phyloP scores from a whole-genome alignment of 2,113 vertebrate species.

The Meriones unguiculatus region DNA sequence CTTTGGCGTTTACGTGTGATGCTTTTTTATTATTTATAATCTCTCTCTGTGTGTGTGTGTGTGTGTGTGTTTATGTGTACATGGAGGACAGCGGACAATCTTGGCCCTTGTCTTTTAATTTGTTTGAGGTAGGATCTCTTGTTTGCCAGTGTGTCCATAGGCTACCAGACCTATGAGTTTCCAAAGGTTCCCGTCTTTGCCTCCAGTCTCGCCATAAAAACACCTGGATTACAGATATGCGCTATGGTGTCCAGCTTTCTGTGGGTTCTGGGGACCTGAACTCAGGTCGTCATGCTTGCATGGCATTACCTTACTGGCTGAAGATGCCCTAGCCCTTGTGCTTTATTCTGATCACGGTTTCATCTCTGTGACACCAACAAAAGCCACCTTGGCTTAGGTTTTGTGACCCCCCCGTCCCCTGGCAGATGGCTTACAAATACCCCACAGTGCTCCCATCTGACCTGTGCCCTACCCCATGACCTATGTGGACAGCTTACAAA shows the following conservation, averaged over 20 bases:
- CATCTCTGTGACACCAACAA: not conserved
- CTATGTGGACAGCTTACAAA: not conserved
- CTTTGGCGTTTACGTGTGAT: not conserved
- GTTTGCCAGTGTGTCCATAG: not conserved
- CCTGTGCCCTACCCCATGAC: not conserved
- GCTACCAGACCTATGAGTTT: not conserved
- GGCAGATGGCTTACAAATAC: not conserved
- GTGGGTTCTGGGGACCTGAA: not conserved
- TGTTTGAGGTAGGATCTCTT: not conserved
- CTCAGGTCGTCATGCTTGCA: not conserved
- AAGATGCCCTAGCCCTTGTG: not conserved
- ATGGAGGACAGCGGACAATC: not conserved
- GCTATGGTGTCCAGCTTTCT: not conserved
- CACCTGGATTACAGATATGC: not conserved
- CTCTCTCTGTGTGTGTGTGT: not conserved
- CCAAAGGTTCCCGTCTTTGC: not conserved
- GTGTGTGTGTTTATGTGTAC: not conserved
- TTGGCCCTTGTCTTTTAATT: not conserved
- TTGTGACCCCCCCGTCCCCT: no score
- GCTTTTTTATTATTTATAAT: not conserved
- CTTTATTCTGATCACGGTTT: not conserved
- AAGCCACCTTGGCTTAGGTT: not conserved
- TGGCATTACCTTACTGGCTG: not conserved
- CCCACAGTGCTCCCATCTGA: not conserved
- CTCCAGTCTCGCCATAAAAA: not conserved